A percentile compares a stretch with the other conserved stretches of the same genome.
These are phyloP conservation scores for Sepioteuthis lessoniana DNA, from an alignment of 2,888 invertebrate genomes.

Conservation along the genomic window DNA sequence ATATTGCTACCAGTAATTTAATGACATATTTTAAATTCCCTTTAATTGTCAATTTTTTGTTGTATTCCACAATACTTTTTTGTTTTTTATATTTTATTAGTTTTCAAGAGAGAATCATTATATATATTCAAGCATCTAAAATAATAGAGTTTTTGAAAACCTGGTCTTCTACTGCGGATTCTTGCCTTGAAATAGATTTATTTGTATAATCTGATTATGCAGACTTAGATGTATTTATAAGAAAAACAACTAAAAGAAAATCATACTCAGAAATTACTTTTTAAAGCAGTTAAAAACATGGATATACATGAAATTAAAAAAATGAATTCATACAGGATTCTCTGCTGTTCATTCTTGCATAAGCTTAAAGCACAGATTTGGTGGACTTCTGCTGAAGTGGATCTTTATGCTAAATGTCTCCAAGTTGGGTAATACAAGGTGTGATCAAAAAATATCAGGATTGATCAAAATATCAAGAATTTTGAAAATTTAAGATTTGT, in stretches of 20 bases:
- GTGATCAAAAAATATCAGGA: no score
- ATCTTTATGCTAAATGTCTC: neutral
- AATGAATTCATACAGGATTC: neutral
- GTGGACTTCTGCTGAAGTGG: neutral
- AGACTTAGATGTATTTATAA: neutral
- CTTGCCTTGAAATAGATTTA: conserved; percentile 23
- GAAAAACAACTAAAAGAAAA: neutral
- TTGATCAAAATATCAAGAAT: no score
- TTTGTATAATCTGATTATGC: neutral
- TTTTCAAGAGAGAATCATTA: neutral
- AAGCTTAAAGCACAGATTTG: neutral
- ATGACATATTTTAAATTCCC: no score
- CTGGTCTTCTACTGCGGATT: neutral
- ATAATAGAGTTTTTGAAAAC: neutral
- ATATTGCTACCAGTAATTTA: no score
- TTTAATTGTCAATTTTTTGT: neutral
- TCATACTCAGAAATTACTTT: neutral
- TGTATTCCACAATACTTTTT: neutral
- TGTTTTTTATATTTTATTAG: neutral
- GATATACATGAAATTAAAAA: neutral
- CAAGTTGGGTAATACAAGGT: neutral
- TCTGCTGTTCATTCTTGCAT: neutral
- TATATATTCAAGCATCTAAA: neutral
- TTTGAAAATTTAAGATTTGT: no score
- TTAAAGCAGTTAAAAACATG: neutral